These are phyloP conservation scores for Podabrus alpinus DNA, from an alignment of 2,888 invertebrate genomes.

Conservation along the genomic window DNA sequence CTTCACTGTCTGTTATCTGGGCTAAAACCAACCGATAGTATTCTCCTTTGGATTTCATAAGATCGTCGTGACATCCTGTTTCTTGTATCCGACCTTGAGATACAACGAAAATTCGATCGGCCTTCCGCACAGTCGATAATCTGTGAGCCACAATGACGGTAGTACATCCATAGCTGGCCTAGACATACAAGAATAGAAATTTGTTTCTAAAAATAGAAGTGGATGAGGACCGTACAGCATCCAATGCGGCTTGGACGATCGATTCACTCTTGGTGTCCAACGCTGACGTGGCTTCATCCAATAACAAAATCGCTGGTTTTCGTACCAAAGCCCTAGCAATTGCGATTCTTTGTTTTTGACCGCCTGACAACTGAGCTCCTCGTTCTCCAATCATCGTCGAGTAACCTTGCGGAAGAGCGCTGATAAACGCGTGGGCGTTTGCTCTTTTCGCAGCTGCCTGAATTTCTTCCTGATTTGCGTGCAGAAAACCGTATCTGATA, in stretches of 20 bases:
- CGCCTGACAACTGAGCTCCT: conserved; percentile 82
- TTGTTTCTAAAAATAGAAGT: neutral
- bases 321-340: conserved; percentile 86
- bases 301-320: conserved; percentile 75
- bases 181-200: conserved; percentile 17
- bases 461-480: conserved; percentile 69
- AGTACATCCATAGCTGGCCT: conserved; percentile 75
- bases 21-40: conserved; percentile 73
- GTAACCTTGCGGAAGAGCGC: conserved; percentile 75
- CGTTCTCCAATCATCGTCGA: conserved; percentile 84
- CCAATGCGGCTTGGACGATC: conserved; percentile 80
- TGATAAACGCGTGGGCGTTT: conserved; percentile 79
- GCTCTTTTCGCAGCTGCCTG: conserved; percentile 72
- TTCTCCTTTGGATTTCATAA: conserved; percentile 67
- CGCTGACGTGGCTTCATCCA: conserved; percentile 91
- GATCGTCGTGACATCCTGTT: conserved; percentile 69
- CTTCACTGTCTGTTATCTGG: conserved; percentile 54
- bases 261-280: conserved; percentile 85
- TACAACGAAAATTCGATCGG: conserved; percentile 74
- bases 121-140: conserved; percentile 73
- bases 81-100: conserved; percentile 71
- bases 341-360: conserved; percentile 89
- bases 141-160: conserved; percentile 81
- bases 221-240: conserved; percentile 61
- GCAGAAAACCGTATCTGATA: conserved; percentile 72